phyloP scores from a whole-genome alignment of 1,140 invertebrate species.

The Ceratitis capitata region DNA sequence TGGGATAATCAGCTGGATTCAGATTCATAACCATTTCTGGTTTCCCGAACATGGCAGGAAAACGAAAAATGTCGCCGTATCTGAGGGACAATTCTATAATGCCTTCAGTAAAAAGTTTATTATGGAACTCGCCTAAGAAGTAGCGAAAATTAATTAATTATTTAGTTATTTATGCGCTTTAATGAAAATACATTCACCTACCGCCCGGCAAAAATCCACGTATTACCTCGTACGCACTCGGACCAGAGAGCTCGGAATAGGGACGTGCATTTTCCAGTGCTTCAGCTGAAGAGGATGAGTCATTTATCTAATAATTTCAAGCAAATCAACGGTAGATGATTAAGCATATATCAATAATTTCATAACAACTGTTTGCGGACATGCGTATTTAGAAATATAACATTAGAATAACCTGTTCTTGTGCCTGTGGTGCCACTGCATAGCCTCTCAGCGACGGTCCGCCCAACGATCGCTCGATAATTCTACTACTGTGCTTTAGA shows the following conservation, averaged over 20 bases:
- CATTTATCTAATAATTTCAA: neutral
- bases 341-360: neutral
- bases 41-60: constrained; percentile 52
- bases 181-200: neutral
- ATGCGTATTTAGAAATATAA: no score
- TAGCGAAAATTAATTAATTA: neutral
- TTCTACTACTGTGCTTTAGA: neutral
- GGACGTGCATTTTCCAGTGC: neutral
- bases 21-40: constrained; percentile 53
- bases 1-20: constrained; percentile 57
- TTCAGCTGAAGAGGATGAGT: neutral
- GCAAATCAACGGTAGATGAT: neutral
- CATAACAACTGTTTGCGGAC: neutral
- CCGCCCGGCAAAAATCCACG: neutral
- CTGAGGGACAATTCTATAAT: neutral
- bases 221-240: neutral
- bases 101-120: neutral
- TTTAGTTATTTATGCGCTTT: neutral
- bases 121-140: neutral
- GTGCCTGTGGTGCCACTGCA: neutral
- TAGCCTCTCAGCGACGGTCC: neutral
- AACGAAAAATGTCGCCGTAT: neutral
- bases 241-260: neutral
- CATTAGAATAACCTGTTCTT: neutral
- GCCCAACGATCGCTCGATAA: neutral